Evolutionary conservation across 2,797 vertebrate genomes (phyloP), one percentile per base, ranked within the genome.

Genomic region (Lepilemur ruficaudatus): DNA sequence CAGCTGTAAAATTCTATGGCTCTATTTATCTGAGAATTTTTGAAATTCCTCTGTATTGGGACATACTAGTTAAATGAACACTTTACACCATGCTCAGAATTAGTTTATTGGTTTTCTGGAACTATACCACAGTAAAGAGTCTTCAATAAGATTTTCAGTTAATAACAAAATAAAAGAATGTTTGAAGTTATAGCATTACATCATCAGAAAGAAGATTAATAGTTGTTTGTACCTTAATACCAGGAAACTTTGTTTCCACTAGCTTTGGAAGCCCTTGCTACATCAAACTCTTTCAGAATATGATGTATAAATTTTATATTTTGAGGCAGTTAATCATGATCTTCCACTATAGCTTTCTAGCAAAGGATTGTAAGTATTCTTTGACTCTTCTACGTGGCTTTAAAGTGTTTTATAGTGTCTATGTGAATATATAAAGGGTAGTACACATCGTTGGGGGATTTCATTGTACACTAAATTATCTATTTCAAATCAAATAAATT

Each of bases 161-260:
- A 89, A 89, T 5, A 94, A 67, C 80, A 96, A 89, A 87, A 94
- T 81, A 79, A 95, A 94, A 96, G 69, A 92, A 59, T 63, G 6
- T 89, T 59, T 89, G 23, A 93, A 89, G 52, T 52, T 82, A 82
- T 38, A 95, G 50, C 25, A 84, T 79, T 81, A 65, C 28, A 75
- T 95, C 46, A 96, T 82, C 85, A 82, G 73, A 92, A 95, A 88
- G 61, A 94, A 72, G 41, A 38, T 57, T 86, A 82, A 80, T 23
- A 89, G 65, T 61, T 96, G 41, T 75, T 93, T 84, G 80, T 72
- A 86, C 38, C 46, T 38, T 78, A 84, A 83, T 30, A 52, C 22
- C 12, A 92, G 70, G 35, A 69, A 81, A 88, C 11, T 65, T 89
- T 75, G 32, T 84, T 79, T 90, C 43, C 48, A 57, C 41, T 75